Evolutionary conservation across 1,140 invertebrate species (phyloP), one percentile per base, ranked within the genome.

Genomic region (Cydia fagiglandana): DNA sequence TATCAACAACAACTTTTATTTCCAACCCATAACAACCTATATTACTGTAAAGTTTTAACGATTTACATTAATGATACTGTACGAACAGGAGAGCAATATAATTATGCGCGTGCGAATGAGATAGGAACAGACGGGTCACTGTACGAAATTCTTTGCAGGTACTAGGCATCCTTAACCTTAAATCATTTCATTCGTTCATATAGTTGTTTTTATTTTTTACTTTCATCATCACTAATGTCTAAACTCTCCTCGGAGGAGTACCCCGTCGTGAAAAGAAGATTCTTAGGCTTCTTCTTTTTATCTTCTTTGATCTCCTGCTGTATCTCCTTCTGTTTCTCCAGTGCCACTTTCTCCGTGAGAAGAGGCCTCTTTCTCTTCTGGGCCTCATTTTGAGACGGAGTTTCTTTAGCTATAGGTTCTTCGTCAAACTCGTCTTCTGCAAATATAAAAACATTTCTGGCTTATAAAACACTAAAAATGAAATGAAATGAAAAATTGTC

Each of bases 201-300:
- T 28, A 28, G 28, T 28, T 28, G 1, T 28, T 41, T 45, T 47
- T 13, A 47, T 4, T 47, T 47, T 4, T 47, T 47, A 47, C 84
- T 80, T 12, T 88, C 87, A 84, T 83, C 87, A 13, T 88, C 86
- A 81, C 74, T 80, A 4, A 76, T 66, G 34, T 83, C 78, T 75
- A 91, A 77, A 79, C 88, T 91, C 76, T 93, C 93, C 77, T 93
- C 93, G 24, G 93, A 93, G 15, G 93, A 93, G 75, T 93, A 93
- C 3, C 91, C 93, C 30, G 91, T 93, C 38, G 91, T 92, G 73
- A 93, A 93, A 2, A 93, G 79, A 3, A 93, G 85, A 83, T 93
- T 93, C 76, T 93, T 93, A 2, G 93, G 91, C 75, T 84, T 89
- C 75, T 90, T 92, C 79, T 90, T 93, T 74, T 80, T 91, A 56